Evolutionary conservation across 2,113 vertebrate species (phyloP), one percentile per base, ranked within the genome.

Genomic region (Cebidichthys violaceus): DNA sequence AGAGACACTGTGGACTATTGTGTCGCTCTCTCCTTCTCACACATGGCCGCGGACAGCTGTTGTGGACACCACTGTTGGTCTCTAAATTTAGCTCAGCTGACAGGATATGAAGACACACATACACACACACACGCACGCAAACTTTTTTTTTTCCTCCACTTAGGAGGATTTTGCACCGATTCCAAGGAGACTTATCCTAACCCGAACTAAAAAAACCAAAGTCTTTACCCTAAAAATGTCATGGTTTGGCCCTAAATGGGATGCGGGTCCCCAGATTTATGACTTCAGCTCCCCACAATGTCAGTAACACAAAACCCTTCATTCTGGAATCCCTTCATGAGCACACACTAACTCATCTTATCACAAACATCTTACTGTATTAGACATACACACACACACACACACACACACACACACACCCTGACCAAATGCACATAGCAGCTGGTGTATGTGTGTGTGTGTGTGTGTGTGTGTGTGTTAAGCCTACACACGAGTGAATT

Each of bases 11-110:
- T 52, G 39, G 62, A 74, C 45, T 27, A 65, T 77, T 66, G 68
- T 18, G 73, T 35, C 37, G 61, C 64, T 13, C 68, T 61, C 66
- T 74, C 68, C 71, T 43, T 50, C 61, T 37, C 79, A 78, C 88
- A 85, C 81, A 65, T 65, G 84, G 81, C 2, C 1, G 65, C 43
- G 70, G 82, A 78, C 92, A 93, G 90, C 91, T 92, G 92, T 81
- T 86, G 54, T 68, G 77, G 85, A 88, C 88, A 62, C 90, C 85
- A 17, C 86, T 79, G 77, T 77, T 83, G 81, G 54, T 2, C 71
- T 81, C 89, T 89, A 92, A 89, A 90, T 90, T 90, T 93, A 93
- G 86, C 83, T 83, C 74, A 74, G 57, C 80, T 71, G 69, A 70
- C 68, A 55, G 60, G 29, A 77, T 60, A 41, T 33, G 54, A 35